phyloP scores from a whole-genome alignment of 2,888 invertebrate species.

The Cylloceria caligata region DNA sequence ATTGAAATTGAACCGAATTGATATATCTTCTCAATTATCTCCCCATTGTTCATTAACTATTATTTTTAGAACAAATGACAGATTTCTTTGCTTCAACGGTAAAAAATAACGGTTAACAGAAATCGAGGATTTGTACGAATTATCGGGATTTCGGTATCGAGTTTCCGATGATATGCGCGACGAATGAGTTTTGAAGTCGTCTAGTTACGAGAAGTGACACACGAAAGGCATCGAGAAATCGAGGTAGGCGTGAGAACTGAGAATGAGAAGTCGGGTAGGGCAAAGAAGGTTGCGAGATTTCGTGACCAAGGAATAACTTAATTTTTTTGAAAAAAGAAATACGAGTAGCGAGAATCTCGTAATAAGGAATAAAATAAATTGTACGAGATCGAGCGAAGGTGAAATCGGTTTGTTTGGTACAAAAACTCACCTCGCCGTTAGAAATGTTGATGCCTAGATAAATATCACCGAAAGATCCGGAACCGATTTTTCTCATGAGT shows the following conservation, averaged over 20 bases:
- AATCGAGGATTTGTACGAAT: neutral
- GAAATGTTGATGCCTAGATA: slow-evolving; percentile 96
- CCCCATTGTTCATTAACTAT: neutral
- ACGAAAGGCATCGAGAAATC: neutral
- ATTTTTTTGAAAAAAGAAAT: too few relatives aligned
- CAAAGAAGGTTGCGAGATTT: neutral
- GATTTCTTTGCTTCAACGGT: neutral
- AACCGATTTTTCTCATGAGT: slow-evolving; percentile 98
- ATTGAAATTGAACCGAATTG: neutral
- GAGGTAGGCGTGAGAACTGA: slow-evolving; percentile 33
- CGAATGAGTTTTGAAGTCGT: neutral
- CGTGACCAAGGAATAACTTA: neutral
- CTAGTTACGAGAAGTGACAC: neutral
- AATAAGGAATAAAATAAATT: too few relatives aligned
- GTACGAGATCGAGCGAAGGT: too few relatives aligned
- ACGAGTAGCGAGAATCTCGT: too few relatives aligned
- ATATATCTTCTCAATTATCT: neutral
- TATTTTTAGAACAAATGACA: neutral
- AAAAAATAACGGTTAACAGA: neutral
- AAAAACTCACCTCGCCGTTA: slow-evolving; percentile 92
- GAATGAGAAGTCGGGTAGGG: neutral
- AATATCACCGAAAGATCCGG: slow-evolving; percentile 99
- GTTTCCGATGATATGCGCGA: neutral
- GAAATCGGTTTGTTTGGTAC: too few relatives aligned
- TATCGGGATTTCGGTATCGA: neutral